These are phyloP conservation scores for Coelopa frigida DNA, from an alignment of 1,140 invertebrate species.

Conservation along the genomic window DNA sequence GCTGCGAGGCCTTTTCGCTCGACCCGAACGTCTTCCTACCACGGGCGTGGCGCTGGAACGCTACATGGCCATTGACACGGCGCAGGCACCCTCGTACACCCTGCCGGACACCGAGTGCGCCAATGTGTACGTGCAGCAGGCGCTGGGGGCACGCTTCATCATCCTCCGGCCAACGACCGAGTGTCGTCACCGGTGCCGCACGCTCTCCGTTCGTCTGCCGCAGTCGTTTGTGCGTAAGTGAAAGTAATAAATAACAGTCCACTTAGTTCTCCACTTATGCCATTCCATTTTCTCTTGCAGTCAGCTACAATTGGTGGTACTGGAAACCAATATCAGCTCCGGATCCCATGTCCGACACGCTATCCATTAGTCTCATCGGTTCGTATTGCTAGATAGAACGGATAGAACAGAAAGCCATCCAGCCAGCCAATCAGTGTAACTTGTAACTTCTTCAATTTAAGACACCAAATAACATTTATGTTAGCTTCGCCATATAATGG, in stretches of 20 bases:
- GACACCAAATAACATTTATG: too few species aligned
- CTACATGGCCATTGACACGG: slow-evolving; percentile 60
- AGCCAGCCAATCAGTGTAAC: too few species aligned
- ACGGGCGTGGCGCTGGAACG: slow-evolving; percentile 57
- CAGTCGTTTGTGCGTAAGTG: slow-evolving; percentile 60
- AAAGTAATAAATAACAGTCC: background rate
- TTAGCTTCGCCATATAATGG: too few species aligned
- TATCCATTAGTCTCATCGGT: slow-evolving; percentile 59
- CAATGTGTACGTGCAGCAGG: slow-evolving; percentile 61
- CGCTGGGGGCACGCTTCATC: slow-evolving; percentile 55
- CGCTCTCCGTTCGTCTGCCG: slow-evolving; percentile 54
- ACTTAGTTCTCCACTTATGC: background rate
- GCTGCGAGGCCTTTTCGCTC: slow-evolving; percentile 55
- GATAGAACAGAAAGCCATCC: too few species aligned
- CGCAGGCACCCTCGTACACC: slow-evolving; percentile 50
- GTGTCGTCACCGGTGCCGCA: slow-evolving; percentile 54
- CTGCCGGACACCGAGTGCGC: slow-evolving; percentile 65
- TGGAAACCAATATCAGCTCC: slow-evolving; percentile 63
- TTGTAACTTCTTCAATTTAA: too few species aligned
- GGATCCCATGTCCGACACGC: slow-evolving; percentile 47
- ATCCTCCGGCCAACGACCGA: slow-evolving; percentile 58
- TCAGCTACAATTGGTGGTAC: slow-evolving; percentile 74
- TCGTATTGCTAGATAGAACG: slow-evolving; percentile 63
- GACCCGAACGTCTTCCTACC: slow-evolving; percentile 47
- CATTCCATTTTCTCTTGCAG: slow-evolving; percentile 41